Evolutionary conservation across 2,888 invertebrate species (phyloP), one percentile per base, ranked within the genome.

Genomic region (Amphipyra tragopoginis): DNA sequence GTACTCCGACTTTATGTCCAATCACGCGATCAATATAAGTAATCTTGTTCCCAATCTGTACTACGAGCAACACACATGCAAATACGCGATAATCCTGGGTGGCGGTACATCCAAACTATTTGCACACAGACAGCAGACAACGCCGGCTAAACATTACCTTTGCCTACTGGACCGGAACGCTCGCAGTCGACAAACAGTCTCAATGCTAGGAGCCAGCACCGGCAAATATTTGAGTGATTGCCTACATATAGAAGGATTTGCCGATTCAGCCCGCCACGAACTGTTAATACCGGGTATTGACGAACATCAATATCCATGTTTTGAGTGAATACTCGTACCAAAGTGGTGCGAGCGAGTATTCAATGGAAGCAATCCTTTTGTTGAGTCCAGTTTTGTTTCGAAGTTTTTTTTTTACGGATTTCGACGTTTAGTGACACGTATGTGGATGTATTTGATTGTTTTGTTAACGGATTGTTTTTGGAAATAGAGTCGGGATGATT

Each of bases 191-290:
- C 82, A 85, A 79, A 87, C 79, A 82, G 44, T 58, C 52, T 53
- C 52, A 49, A 40, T 44, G 51, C 69, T 70, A 71, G 71, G 75
- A 82, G 82, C 80, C 79, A 80, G 63, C 73, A 70, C 72, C 55
- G 64, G 86, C 86, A 88, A 91, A 90, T 89, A 87, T 90, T 86
- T 88, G 87, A 89, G 81, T 87, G 87, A 89, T 90, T 84, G 86
- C 86, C 79, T 83, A 78, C 76, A 83, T 77, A 76, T 73, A 72
- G 66, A 68, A 65, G 73, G 68, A 73, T 72, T 79, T 69, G 72
- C 57, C 64, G 55, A 66, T 70, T 73, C 53, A 52, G 63, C 64
- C 54, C 56, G 64, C 48, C 50, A 52, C 38, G 21, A 43, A 26
- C 48, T 38, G 49, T 53, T 70, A 75, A 71, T 65, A 65, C 63